These are phyloP conservation scores for Cherax destructor DNA, from an alignment of 1,140 invertebrate species.

Conservation along the genomic window DNA sequence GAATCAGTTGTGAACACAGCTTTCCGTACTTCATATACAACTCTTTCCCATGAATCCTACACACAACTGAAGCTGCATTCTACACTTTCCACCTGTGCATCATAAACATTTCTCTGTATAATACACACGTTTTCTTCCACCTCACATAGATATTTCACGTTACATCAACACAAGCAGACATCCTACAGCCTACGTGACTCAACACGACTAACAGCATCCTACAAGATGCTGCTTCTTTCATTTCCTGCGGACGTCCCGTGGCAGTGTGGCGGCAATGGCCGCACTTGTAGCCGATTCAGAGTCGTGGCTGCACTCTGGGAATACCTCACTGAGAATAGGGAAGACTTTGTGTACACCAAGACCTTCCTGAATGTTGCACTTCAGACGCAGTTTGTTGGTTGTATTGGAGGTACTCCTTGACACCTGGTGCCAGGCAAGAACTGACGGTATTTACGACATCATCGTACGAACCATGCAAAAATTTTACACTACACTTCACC, in stretches of 20 bases:
- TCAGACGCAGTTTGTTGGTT: not conserved
- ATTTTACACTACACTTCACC: too few species aligned
- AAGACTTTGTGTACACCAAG: not conserved
- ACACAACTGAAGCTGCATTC: too few species aligned
- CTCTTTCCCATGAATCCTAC: too few species aligned
- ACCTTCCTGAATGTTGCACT: not conserved
- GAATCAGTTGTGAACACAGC: too few species aligned
- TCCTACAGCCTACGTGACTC: not conserved
- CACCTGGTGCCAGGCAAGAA: not conserved
- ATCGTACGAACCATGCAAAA: too few species aligned
- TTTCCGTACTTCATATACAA: too few species aligned
- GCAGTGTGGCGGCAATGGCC: not conserved
- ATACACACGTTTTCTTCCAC: too few species aligned
- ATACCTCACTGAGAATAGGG: not conserved
- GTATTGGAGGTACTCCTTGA: not conserved
- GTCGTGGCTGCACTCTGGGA: not conserved
- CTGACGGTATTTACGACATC: too few species aligned
- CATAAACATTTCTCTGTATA: too few species aligned
- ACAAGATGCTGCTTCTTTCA: not conserved
- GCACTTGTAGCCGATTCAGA: not conserved
- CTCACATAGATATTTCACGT: too few species aligned
- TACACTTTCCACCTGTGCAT: too few species aligned
- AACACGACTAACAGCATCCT: not conserved
- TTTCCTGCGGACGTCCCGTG: not conserved
- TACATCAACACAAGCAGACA: too few species aligned